Percentiles rank a stretch among this genome's conserved stretches.
Evolutionary conservation across 2,113 vertebrate genomes (phyloP).

Genomic region (Plecotus auritus): DNA sequence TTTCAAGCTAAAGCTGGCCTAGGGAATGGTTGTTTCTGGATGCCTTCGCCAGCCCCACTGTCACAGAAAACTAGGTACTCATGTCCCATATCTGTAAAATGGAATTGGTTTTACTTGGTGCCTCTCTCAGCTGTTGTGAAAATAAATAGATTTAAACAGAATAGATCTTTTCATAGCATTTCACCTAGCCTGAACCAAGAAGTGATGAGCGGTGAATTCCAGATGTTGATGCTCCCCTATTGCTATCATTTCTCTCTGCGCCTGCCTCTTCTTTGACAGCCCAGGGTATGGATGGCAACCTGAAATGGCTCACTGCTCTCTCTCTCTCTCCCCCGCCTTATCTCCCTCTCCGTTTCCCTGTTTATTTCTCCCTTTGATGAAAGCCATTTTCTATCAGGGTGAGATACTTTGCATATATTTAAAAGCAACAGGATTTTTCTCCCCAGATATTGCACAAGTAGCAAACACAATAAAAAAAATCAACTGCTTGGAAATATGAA

Average conservation of each 20-base stretch:
- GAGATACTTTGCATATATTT: slow-evolving; percentile 72
- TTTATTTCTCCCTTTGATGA: slow-evolving; percentile 13
- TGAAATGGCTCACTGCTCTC: neutral
- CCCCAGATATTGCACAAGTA: neutral
- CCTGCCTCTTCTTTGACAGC: slow-evolving; percentile 14
- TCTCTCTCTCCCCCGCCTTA: neutral
- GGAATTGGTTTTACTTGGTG: neutral
- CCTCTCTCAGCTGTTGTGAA: neutral
- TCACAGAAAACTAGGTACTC: neutral
- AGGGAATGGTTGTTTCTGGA: neutral
- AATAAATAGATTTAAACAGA: slow-evolving; percentile 29
- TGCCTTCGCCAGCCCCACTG: neutral
- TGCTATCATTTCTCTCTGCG: neutral
- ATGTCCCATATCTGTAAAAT: neutral
- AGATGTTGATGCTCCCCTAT: neutral
- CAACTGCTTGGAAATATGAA: neutral
- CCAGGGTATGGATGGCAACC: neutral
- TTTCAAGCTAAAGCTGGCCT: neutral
- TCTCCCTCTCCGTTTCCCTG: neutral
- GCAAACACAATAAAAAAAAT: neutral
- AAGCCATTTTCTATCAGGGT: neutral
- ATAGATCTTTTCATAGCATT: slow-evolving; percentile 29
- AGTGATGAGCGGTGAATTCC: slow-evolving; percentile 8
- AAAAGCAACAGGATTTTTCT: slow-evolving; percentile 70
- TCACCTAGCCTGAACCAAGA: slow-evolving; percentile 28